phyloP scores from a whole-genome alignment of 2,113 vertebrate species.

The Tyrannus savana region DNA sequence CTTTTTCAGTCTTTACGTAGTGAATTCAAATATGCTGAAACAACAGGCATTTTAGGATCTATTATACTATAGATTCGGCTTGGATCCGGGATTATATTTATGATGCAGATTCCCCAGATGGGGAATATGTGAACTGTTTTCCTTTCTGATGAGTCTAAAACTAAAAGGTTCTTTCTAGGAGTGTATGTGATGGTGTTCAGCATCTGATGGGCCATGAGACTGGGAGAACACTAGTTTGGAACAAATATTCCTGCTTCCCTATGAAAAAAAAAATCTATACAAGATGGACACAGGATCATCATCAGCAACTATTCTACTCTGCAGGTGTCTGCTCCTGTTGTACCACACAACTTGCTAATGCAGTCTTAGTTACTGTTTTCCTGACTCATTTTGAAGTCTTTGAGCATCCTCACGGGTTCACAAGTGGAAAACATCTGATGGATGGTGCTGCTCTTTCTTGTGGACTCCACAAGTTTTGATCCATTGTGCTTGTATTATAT shows the following conservation, averaged over 20 bases:
- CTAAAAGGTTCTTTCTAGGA: neutral
- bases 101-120: neutral
- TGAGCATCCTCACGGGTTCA: neutral
- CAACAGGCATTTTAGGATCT: neutral
- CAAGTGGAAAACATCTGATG: neutral
- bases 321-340: neutral
- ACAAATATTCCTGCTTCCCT: neutral
- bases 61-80: neutral
- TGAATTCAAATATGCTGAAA: neutral
- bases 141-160: neutral
- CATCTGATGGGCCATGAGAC: neutral
- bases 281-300: neutral
- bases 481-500: neutral
- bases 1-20: neutral
- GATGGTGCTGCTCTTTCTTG: neutral
- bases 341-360: neutral
- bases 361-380: neutral
- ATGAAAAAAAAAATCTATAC: neutral
- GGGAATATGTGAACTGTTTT: neutral
- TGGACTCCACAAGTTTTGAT: neutral
- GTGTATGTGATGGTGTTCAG: neutral
- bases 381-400: neutral
- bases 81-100: neutral
- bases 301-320: neutral
- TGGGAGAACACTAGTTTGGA: neutral